Conservation (phyloP, 1,140 invertebrate species). For the Magallana ariakensis region DNA sequence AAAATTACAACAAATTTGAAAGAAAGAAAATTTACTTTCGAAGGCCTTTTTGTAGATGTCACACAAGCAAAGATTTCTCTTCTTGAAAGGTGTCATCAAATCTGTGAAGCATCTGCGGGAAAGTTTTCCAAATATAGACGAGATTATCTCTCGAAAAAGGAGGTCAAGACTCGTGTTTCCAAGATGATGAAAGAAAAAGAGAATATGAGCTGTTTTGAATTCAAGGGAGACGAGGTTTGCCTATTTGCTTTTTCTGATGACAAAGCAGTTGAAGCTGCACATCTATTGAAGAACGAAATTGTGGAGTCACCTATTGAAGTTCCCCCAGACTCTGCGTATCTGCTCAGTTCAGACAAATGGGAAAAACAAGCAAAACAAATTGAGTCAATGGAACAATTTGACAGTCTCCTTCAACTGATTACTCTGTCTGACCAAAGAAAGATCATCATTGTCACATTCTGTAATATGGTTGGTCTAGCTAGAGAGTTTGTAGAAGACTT, state of each 20-base stretch:
- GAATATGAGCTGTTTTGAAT: slow-evolving; percentile 56
- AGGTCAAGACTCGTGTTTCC: slow-evolving; percentile 41
- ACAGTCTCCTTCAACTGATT: neutral
- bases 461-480: slow-evolving; percentile 6
- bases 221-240: slow-evolving; percentile 38
- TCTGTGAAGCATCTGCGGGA: neutral
- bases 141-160: slow-evolving; percentile 41
- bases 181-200: slow-evolving; percentile 49
- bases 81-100: slow-evolving; percentile 44
- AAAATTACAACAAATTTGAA: slow-evolving; percentile 48
- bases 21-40: slow-evolving; percentile 51
- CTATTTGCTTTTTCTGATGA: slow-evolving; percentile 54
- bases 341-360: slow-evolving; percentile 14
- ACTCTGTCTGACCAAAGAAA: neutral
- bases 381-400: neutral
- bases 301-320: slow-evolving; percentile 51
- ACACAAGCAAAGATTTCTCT: slow-evolving; percentile 46
- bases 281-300: slow-evolving; percentile 44
- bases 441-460: slow-evolving; percentile 25
- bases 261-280: slow-evolving; percentile 43
- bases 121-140: slow-evolving; percentile 31
- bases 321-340: slow-evolving; percentile 23
- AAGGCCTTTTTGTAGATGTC: slow-evolving; percentile 57
- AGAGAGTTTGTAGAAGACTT: slow-evolving; percentile 55
- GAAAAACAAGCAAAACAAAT: neutral